Conservation (phyloP, 2,888 invertebrate genomes). For the Neelides folsomi region DNA sequence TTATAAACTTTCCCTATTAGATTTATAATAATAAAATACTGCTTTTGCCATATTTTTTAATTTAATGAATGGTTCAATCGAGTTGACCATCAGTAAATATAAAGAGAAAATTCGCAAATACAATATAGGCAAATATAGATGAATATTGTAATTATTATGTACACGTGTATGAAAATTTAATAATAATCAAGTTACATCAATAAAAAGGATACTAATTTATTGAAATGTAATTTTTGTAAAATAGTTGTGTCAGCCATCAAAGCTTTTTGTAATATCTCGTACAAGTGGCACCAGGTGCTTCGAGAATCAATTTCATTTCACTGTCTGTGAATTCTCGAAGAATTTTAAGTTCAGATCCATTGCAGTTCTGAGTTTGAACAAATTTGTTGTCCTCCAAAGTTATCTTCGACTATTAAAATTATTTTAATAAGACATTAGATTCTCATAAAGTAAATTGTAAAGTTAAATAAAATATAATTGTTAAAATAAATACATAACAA, state of each 20-base stretch:
- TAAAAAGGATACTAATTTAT: neutral
- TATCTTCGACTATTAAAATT: constrained; percentile 13
- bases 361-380: constrained; percentile 18
- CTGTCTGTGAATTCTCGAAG: constrained; percentile 19
- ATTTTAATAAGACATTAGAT: neutral
- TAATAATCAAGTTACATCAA: neutral
- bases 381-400: constrained; percentile 14
- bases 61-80: too few relatives aligned
- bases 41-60: too few relatives aligned
- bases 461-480: too few relatives aligned
- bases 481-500: neutral
- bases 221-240: neutral
- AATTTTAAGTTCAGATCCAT: constrained; percentile 12
- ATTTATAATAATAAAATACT: too few relatives aligned
- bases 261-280: constrained; percentile 23
- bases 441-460: too few relatives aligned
- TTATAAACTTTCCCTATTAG: too few relatives aligned
- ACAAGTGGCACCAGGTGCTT: constrained; percentile 13
- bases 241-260: neutral
- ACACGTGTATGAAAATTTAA: too few relatives aligned
- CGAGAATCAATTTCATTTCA: constrained; percentile 24
- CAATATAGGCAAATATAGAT: too few relatives aligned
- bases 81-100: too few relatives aligned
- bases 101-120: too few relatives aligned
- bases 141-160: too few relatives aligned